Evolutionary conservation across 2,113 vertebrate genomes (phyloP).

Genomic region (human): DNA sequence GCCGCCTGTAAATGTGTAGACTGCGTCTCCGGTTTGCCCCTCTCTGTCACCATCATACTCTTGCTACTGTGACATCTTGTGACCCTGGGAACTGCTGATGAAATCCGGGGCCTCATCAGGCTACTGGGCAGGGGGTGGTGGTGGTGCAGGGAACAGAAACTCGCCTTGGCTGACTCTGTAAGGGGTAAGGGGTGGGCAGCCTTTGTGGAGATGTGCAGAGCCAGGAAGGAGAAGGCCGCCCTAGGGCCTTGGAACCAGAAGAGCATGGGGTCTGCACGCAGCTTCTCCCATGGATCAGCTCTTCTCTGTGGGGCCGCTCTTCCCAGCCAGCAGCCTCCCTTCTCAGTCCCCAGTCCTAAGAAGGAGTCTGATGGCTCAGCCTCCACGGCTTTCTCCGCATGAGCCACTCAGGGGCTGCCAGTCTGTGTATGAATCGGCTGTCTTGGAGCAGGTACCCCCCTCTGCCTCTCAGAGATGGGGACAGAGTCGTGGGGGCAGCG

Average conservation of each 20-base stretch:
- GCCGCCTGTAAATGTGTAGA: neutral
- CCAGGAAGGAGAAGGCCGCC: neutral
- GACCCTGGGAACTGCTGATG: neutral
- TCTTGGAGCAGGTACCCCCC: neutral
- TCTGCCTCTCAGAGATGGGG: neutral
- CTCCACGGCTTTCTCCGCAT: neutral
- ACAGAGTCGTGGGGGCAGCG: neutral
- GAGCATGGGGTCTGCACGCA: fast-evolving
- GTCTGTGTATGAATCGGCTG: neutral
- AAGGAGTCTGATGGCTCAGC: neutral
- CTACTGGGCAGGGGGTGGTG: neutral
- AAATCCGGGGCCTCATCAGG: neutral
- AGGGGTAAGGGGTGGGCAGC: neutral
- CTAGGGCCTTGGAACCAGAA: neutral
- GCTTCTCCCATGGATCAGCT: neutral
- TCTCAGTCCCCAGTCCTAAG: neutral
- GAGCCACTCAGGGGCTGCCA: neutral
- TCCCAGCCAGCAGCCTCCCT: neutral
- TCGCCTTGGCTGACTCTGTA: fast-evolving
- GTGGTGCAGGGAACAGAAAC: neutral
- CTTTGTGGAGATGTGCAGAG: fast-evolving
- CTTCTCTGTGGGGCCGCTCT: neutral
- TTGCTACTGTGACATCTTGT: fast-evolving
- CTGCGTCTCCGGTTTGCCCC: neutral
- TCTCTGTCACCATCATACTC: fast-evolving